These are phyloP conservation scores for Platorchestia sp. DNA, from an alignment of 1,140 invertebrate genomes.

Conservation along the genomic window DNA sequence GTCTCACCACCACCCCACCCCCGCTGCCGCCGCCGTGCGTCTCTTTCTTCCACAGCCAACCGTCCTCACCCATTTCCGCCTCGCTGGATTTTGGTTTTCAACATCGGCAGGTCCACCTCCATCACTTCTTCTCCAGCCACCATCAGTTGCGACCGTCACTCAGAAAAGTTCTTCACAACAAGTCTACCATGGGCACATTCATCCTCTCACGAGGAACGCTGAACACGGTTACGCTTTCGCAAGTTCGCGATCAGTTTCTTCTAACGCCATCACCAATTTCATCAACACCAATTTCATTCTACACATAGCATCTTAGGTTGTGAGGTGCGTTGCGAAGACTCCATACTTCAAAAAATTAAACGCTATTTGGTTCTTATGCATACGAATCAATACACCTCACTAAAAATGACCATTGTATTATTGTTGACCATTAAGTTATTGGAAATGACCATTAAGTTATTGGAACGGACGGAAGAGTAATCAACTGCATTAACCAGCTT, in stretches of 20 bases:
- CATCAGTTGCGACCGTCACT: not conserved
- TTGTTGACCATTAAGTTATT: not conserved
- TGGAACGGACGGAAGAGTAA: not conserved
- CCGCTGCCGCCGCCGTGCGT: not conserved
- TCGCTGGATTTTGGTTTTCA: not conserved
- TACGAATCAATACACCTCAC: not conserved
- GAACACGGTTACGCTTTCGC: not conserved
- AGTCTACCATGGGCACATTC: not conserved
- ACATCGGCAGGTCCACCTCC: not conserved
- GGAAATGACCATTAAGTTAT: not conserved
- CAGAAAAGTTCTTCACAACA: not conserved
- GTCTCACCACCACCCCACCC: not conserved
- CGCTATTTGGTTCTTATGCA: not conserved
- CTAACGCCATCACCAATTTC: not conserved
- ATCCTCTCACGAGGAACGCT: not conserved
- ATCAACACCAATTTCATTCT: not conserved
- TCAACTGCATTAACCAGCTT: not conserved
- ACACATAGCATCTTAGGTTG: not conserved
- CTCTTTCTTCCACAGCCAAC: slow-evolving; percentile 34
- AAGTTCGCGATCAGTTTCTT: not conserved
- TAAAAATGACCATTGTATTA: no score
- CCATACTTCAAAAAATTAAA: not conserved
- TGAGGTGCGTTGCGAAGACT: not conserved
- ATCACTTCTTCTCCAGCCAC: not conserved
- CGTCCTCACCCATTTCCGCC: slow-evolving; percentile 12